Evolutionary conservation across 2,113 vertebrate species (phyloP).

Genomic region (Scytalopus superciliaris): DNA sequence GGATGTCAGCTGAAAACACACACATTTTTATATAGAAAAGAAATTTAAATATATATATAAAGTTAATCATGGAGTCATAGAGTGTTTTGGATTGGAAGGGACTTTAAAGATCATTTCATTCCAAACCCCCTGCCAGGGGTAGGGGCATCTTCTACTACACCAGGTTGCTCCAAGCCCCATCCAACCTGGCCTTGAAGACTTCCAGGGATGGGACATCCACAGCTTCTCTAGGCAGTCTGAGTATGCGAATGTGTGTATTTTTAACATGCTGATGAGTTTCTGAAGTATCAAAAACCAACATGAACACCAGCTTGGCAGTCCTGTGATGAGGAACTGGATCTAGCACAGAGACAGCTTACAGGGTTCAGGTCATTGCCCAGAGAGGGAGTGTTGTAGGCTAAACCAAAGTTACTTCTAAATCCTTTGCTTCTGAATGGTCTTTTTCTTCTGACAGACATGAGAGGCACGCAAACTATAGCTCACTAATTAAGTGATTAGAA

Average conservation of each 20-base stretch:
- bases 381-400: background rate
- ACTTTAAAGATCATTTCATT: background rate
- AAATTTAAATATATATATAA: background rate
- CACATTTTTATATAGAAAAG: background rate
- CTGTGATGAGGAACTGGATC: background rate
- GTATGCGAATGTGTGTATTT: accelerated
- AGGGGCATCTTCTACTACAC: background rate
- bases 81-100: background rate
- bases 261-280: background rate
- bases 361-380: background rate
- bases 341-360: too few relatives aligned
- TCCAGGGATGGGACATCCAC: background rate
- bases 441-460: background rate
- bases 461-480: background rate
- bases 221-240: background rate
- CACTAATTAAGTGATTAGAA: background rate
- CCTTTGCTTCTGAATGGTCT: background rate
- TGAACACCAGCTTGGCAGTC: background rate
- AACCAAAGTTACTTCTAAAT: background rate
- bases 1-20: background rate
- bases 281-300: background rate
- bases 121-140: background rate
- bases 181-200: background rate
- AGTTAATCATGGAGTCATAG: background rate
- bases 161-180: background rate